Base-by-base conservation (phyloP, 2,113 vertebrate genomes). In the Hemibates koningsi region DNA sequence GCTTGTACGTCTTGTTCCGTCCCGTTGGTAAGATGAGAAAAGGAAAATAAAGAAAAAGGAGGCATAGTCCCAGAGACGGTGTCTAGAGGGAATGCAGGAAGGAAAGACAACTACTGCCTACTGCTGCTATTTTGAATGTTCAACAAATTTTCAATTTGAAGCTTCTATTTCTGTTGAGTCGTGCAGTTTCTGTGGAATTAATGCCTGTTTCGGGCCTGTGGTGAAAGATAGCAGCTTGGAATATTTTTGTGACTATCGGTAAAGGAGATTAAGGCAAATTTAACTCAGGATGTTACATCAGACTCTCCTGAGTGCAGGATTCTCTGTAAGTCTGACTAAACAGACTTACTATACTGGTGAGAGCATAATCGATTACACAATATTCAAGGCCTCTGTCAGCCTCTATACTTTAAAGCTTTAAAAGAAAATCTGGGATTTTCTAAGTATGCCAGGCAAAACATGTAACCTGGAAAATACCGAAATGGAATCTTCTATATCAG, bases 251-350 rank as follows among this genome's bases (percentile, higher is more conserved):
- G 56, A 83, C 21, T 82, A 80, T 93, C 52, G 73, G 86, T 53
- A 19, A 87, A 82, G 4, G 19, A 83, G 81, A 88, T 91, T 80
- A 85, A 85, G 59, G 53, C 24, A 78, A 89, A 89, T 86, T 82
- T 92, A 41, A 85, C 59, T 88, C 80, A 57, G 59, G 41, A 82
- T 82, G 68, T 86, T 90, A 34, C 83, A 81, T 88, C 80, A 85
- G 78, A 82, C 7, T 87, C 48, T 59, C 76, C 86, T 24, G 48
- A 87, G 81, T 82, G 41, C n/a, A 80, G 63, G 63, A 82, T 56
- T 85, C 29, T 45, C 50, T 38, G 24, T 53, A 16, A 66, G 61
- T 86, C 54, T 45, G 43, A 80, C 54, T 45, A 90, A 87, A 85
- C 78, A 38, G 71, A 52, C 83, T 89, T 52, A 63, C n/a, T 81